phyloP scores from a whole-genome alignment of 2,113 vertebrate species.

The Etheostoma spectabile region DNA sequence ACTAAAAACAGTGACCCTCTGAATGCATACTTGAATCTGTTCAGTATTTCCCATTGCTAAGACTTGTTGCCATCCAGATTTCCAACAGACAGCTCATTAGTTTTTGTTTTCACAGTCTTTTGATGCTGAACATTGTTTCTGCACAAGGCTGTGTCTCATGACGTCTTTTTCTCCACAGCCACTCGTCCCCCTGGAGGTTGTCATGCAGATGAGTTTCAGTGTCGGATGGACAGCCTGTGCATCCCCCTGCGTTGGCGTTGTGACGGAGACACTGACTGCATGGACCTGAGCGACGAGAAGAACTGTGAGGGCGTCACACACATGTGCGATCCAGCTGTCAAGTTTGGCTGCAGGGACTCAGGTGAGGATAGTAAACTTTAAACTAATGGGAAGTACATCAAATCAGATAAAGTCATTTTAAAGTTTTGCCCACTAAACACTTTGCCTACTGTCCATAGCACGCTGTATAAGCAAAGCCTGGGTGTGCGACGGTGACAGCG shows the following conservation, averaged over 20 bases:
- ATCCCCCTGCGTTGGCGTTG: conserved; percentile 97
- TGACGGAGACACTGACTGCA: conserved; percentile 96
- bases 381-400: background rate
- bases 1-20: conserved; percentile 30
- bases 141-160: conserved; percentile 32
- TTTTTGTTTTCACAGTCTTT: conserved; percentile 29
- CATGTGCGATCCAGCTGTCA: conserved; percentile 95
- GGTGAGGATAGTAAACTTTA: conserved; percentile 71
- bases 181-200: conserved; percentile 95
- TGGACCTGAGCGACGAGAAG: conserved; percentile 97
- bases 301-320: conserved; percentile 96
- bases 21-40: conserved; percentile 13
- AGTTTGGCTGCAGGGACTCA: conserved; percentile 96
- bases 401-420: background rate
- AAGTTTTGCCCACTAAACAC: too few species aligned
- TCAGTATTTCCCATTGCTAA: conserved; percentile 19
- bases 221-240: conserved; percentile 93
- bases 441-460: conserved; percentile 73
- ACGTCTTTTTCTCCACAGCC: conserved; percentile 78
- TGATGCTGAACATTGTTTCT: conserved; percentile 16
- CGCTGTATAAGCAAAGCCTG: conserved; percentile 98
- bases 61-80: conserved; percentile 30
- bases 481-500: conserved; percentile 96
- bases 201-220: conserved; percentile 96
- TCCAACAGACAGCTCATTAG: conserved; percentile 36